A percentile compares a stretch with the other conserved stretches of the same genome.
These are phyloP conservation scores for Myzus persicae DNA, from an alignment of 1,140 invertebrate species.

Conservation along the genomic window DNA sequence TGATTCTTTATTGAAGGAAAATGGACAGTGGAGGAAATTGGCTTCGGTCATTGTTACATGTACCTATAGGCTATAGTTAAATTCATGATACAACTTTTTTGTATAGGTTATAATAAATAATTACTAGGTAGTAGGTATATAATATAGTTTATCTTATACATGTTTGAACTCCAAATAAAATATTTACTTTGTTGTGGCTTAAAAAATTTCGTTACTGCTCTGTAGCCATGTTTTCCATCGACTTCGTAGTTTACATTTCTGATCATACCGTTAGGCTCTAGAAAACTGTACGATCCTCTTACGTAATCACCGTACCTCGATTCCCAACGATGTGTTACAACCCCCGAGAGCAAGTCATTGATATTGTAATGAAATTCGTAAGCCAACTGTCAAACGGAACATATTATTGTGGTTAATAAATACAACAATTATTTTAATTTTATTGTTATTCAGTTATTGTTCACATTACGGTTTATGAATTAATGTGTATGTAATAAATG, in stretches of 20 bases:
- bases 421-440: background rate
- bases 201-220: slow-evolving; percentile 65
- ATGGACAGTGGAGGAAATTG: too few relatives aligned
- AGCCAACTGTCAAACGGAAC: slow-evolving; percentile 61
- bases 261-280: slow-evolving; percentile 66
- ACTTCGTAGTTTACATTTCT: slow-evolving; percentile 67
- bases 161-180: background rate
- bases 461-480: too few relatives aligned
- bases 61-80: too few relatives aligned
- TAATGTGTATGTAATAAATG: background rate
- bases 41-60: too few relatives aligned
- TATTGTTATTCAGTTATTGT: background rate
- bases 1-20: too few relatives aligned
- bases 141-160: background rate
- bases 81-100: background rate
- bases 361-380: slow-evolving; percentile 67
- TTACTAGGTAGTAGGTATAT: too few relatives aligned
- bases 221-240: slow-evolving; percentile 65
- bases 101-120: background rate
- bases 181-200: slow-evolving; percentile 61
- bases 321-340: slow-evolving; percentile 67
- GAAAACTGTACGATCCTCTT: slow-evolving; percentile 66
- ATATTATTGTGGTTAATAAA: background rate
- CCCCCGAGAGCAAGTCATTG: slow-evolving; percentile 64
- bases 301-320: slow-evolving; percentile 65